Evolutionary conservation across 2,888 invertebrate genomes (phyloP), one percentile per base, ranked within the genome.

Genomic region (Chrysina gloriosa): DNA sequence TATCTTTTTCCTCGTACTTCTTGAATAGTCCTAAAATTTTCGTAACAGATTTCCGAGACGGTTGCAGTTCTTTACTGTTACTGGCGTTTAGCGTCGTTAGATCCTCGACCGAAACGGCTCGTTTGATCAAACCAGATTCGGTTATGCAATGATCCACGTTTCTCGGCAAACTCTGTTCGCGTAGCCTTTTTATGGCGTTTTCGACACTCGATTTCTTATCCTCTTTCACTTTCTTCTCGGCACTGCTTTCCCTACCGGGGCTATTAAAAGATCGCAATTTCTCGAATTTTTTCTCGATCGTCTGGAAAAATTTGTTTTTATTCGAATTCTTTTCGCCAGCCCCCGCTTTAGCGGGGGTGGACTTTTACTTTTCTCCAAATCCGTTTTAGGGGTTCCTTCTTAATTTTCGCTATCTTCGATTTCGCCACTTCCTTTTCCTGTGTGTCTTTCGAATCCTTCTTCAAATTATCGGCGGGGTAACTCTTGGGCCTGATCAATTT

Each of bases 11-110:
- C 81, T 92, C 89, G 80, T 88, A 89, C 81, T 90, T 92, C 73
- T 90, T 91, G 74, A 94, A 92, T 2, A 94, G 83, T 0, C 93
- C 92, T 67, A 94, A 82, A 47, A 94, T 92, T 76, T 89, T 89
- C 0, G 93, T 92, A 2, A 91, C 90, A 7, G 90, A 89, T 39
- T 89, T 90, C 76, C 88, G 88, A 48, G 87, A 88, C 48, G 86
- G 85, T 73, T 78, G 89, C 65, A 87, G 85, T 63, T 86, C 85
- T 74, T 77, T 80, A 31, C 74, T 74, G 63, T 11, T 11, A 73
- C 76, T 69, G 69, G 81, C 82, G 25, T 82, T 84, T 67, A 86
- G 77, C 66, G 84, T 84, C 3, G 89, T 85, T 65, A 91, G 85
- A 75, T 92, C 90, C 72, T 91, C 91, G 16, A 90, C 86, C 34